Conservation (phyloP, 2,888 invertebrate species). For the Drosophila anomalata region DNA sequence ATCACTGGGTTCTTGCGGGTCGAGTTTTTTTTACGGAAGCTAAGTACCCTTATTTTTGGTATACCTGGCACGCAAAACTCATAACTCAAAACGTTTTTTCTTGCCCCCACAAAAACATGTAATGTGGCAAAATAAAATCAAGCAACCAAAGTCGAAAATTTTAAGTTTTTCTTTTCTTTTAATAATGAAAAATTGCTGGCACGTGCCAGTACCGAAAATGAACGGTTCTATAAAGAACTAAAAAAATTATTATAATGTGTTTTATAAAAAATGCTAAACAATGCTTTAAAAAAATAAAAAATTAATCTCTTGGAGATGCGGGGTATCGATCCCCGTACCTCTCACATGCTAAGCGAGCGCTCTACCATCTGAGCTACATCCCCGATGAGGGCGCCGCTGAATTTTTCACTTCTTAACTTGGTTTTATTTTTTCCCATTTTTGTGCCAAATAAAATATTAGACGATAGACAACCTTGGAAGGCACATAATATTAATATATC, state of each 20-base stretch:
- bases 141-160: conserved; percentile 56
- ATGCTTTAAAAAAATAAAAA: background rate
- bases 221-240: background rate
- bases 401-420: background rate
- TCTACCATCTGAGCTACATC: conserved; percentile 84
- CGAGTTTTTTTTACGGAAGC: background rate
- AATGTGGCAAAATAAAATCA: conserved; percentile 76
- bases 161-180: conserved; percentile 44
- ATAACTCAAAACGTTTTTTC: conserved; percentile 71
- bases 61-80: conserved; percentile 73
- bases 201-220: conserved; percentile 62
- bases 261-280: too few relatives aligned
- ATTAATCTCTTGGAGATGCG: conserved; percentile 79
- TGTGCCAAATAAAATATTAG: background rate
- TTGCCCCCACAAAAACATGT: conserved; percentile 50
- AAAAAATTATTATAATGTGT: too few relatives aligned
- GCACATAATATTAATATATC: conserved; percentile 5
- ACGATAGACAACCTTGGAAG: conserved; percentile 16
- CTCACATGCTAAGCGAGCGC: conserved; percentile 84
- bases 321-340: conserved; percentile 84
- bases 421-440: background rate
- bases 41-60: conserved; percentile 42
- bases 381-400: conserved; percentile 55
- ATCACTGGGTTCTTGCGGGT: conserved; percentile 21
- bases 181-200: conserved; percentile 79